phyloP scores from a whole-genome alignment of 2,888 invertebrate genomes.

The Melipona beecheii region DNA sequence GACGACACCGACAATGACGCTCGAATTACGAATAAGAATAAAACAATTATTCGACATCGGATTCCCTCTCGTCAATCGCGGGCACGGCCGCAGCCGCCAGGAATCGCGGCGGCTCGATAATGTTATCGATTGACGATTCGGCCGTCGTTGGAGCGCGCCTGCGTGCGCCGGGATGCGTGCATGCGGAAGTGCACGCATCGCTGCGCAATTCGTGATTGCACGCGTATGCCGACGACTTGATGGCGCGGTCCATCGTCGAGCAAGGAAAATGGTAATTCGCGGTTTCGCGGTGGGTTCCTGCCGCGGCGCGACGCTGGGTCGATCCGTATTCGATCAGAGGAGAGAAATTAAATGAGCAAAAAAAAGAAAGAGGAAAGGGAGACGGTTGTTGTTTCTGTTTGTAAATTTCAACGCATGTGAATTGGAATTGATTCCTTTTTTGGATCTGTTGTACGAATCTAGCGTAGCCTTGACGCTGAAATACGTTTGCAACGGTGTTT shows the following conservation, averaged over 20 bases:
- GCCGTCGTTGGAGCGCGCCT: slow-evolving; percentile 34
- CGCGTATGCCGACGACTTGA: slow-evolving; percentile 68
- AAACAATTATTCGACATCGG: neutral
- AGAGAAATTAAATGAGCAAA: neutral
- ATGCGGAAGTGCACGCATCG: slow-evolving; percentile 70
- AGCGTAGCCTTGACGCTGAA: no score
- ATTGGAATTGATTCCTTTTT: no score
- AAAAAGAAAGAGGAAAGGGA: neutral
- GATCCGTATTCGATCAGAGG: slow-evolving; percentile 48
- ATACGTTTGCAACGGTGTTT: no score
- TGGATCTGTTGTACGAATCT: no score
- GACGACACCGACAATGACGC: neutral
- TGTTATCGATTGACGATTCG: slow-evolving; percentile 62
- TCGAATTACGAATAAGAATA: neutral
- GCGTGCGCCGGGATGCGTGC: slow-evolving; percentile 62
- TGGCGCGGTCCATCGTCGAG: slow-evolving; percentile 53
- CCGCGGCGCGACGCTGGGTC: slow-evolving; percentile 14
- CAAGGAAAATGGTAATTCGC: slow-evolving; percentile 69
- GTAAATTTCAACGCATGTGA: no score
- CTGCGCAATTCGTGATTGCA: slow-evolving; percentile 70
- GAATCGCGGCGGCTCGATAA: slow-evolving; percentile 56
- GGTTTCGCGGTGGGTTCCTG: slow-evolving; percentile 46
- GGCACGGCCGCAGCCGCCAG: slow-evolving; percentile 26
- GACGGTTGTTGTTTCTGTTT: neutral
- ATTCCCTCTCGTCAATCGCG: slow-evolving; percentile 22